Evolutionary conservation across 2,888 invertebrate species (phyloP).

Genomic region (Endotricha flammealis): DNA sequence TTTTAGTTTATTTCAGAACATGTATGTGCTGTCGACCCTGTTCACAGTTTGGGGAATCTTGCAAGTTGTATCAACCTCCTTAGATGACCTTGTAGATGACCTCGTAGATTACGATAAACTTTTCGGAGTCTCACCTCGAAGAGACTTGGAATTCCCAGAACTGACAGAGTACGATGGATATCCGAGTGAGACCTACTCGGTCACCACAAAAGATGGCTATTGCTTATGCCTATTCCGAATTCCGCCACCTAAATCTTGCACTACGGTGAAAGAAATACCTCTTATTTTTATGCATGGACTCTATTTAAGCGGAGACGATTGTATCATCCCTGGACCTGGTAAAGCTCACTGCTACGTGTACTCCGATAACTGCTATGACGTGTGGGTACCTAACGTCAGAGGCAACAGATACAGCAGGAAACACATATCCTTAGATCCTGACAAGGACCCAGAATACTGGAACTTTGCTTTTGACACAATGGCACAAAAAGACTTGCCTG

Average conservation of each 20-base stretch:
- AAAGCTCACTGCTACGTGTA: constrained; percentile 31
- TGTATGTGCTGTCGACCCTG: background rate
- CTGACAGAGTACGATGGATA: constrained; percentile 29
- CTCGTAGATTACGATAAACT: background rate
- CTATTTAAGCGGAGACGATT: constrained; percentile 29
- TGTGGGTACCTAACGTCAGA: constrained; percentile 25
- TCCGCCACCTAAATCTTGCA: constrained; percentile 6
- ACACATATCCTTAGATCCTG: constrained; percentile 11
- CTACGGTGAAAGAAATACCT: constrained; percentile 3
- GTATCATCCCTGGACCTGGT: constrained; percentile 28
- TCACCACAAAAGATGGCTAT: constrained; percentile 34
- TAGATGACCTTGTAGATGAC: too few relatives aligned
- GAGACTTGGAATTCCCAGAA: constrained; percentile 25
- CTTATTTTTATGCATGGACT: constrained; percentile 29
- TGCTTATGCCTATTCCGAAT: constrained; percentile 29
- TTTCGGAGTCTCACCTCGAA: constrained; percentile 7
- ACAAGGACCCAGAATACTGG: constrained; percentile 9
- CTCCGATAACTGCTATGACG: constrained; percentile 25
- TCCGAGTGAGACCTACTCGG: constrained; percentile 23
- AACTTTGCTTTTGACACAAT: constrained; percentile 10
- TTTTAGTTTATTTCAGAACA: background rate
- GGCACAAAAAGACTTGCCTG: constrained; percentile 8
- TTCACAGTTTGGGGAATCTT: background rate
- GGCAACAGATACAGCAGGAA: constrained; percentile 14
- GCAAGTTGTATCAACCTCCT: background rate